Evolutionary conservation across 2,113 vertebrate genomes (phyloP), one percentile per base, ranked within the genome.

Genomic region (Prietella phreatophila): DNA sequence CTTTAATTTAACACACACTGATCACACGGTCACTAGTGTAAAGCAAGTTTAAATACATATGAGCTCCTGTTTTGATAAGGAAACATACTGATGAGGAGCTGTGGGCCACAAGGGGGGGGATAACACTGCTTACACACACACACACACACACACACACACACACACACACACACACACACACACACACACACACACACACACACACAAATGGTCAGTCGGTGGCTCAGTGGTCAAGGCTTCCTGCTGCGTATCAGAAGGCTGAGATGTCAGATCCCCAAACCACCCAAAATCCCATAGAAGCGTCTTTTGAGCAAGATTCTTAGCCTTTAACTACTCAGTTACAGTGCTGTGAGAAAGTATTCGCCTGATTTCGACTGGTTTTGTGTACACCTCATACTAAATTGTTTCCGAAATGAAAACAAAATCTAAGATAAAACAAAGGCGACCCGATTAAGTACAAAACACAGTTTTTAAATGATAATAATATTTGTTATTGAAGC

Each of bases 81-180:
- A 56, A 83, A 47, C 11, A 33, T 36, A 39, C 69, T n/a, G 56
- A 84, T 27, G 27, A 53, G 76, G 76, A 80, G 67, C 56, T 53
- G 60, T 60, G 22, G 36, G 90, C 95, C 95, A 95, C 95, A 94
- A 95, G 95, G 94, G 94, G 94, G 95, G 95, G 81, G 91, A 93
- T 93, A 89, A 83, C 61, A 58, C 67, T 39, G 33, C 81, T 83
- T 61, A 47, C 69, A 55, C 53, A 53, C 58, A 50, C 39, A 42
- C 39, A 42, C 53, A 53, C 56, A 50, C 61, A 56, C 53, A 39
- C 33, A 25, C 61, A 33, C 53, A 60, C 33, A 25, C 61, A 56
- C 53, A 60, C 33, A 25, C 61, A 56, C 53, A 60, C 33, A 14
- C 39, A 42, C 39, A 42, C 53, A 53, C 56, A 50, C 61, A 33